phyloP scores from a whole-genome alignment of 2,113 vertebrate species.

The Sebastes schlegelii region DNA sequence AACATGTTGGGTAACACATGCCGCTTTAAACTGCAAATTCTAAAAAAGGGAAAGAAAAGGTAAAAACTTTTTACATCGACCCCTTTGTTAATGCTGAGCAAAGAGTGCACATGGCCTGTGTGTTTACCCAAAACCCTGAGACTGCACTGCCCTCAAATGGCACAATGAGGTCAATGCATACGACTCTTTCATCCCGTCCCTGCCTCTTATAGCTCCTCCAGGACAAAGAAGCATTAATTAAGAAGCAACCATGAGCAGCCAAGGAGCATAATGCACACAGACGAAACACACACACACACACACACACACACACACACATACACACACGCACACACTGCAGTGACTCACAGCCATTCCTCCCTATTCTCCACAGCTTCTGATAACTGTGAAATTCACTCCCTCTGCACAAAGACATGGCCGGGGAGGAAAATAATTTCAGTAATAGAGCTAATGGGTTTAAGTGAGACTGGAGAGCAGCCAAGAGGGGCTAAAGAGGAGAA shows the following conservation, averaged over 20 bases:
- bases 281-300: conserved; percentile 47
- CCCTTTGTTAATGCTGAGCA: conserved; percentile 53
- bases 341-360: conserved; percentile 64
- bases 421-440: conserved; percentile 89
- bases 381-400: conserved; percentile 90
- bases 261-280: conserved; percentile 74
- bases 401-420: conserved; percentile 83
- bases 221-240: conserved; percentile 85
- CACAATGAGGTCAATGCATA: conserved; percentile 76
- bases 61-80: conserved; percentile 54
- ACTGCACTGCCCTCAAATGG: conserved; percentile 93
- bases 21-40: conserved; percentile 19
- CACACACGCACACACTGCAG: conserved; percentile 62
- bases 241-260: conserved; percentile 84
- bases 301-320: conserved; percentile 58
- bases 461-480: conserved; percentile 88
- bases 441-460: conserved; percentile 90
- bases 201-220: conserved; percentile 69
- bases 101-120: conserved; percentile 9
- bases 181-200: conserved; percentile 42
- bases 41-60: conserved; percentile 18
- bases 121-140: conserved; percentile 79
- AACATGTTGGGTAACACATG: neutral
- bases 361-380: conserved; percentile 81
- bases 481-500: conserved; percentile 79